phyloP scores from a whole-genome alignment of 1,140 invertebrate genomes.

The Caerostris extrusa region DNA sequence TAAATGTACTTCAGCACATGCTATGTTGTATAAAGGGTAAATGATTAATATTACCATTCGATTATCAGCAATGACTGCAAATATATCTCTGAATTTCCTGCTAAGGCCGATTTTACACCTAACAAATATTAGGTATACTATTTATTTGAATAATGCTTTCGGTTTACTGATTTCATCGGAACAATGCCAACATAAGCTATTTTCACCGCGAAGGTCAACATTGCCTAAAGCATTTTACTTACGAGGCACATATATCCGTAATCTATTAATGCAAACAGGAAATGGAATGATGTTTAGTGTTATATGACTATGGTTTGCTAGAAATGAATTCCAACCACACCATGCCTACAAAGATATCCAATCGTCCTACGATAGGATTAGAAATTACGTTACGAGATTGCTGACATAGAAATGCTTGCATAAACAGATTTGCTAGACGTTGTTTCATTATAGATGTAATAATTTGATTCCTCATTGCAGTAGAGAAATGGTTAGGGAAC shows the following conservation, averaged over 20 bases:
- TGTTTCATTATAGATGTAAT: constrained; percentile 21
- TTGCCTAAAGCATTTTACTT: background rate
- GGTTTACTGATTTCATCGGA: background rate
- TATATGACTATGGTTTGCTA: background rate
- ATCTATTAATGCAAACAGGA: background rate
- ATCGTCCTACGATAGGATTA: constrained; percentile 11
- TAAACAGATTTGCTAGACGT: constrained; percentile 49
- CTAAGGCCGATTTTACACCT: background rate
- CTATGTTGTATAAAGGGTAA: too few species aligned
- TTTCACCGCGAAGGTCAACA: background rate
- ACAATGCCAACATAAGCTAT: background rate
- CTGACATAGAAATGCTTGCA: constrained; percentile 44
- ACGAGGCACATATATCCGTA: background rate
- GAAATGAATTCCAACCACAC: constrained; percentile 36
- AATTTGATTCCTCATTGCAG: constrained; percentile 27
- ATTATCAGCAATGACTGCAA: too few species aligned
- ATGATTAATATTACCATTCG: too few species aligned
- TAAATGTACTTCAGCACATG: too few species aligned
- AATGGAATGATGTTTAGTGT: constrained; percentile 21
- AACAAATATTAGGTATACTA: background rate
- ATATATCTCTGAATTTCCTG: background rate
- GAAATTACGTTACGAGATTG: constrained; percentile 40
- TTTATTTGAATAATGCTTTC: constrained; percentile 10
- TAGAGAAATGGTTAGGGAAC: background rate
- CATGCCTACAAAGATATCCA: constrained; percentile 37